Percentiles rank a stretch among this genome's conserved stretches.
phyloP scores from a whole-genome alignment of 37 sponge, comb jelly and placozoan species.

The Halisarca cf. caerulea region DNA sequence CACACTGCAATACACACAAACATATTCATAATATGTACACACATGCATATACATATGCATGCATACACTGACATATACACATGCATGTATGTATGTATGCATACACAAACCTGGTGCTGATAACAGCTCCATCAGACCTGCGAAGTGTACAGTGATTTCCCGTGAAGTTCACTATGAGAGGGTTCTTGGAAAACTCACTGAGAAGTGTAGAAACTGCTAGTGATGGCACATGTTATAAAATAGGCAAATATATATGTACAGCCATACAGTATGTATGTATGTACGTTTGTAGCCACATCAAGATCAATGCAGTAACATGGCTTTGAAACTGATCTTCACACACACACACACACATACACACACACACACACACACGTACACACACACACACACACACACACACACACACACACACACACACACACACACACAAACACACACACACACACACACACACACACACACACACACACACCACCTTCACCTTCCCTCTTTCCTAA shows the following conservation, averaged over 20 bases:
- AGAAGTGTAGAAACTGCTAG: not conserved
- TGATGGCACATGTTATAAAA: too few species aligned
- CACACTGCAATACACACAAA: too few species aligned
- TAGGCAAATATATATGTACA: too few species aligned
- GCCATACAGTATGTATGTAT: too few species aligned
- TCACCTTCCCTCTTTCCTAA: slow-evolving; percentile 73
- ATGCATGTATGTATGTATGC: not conserved
- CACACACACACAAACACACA: not conserved
- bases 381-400: not conserved
- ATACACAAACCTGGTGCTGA: slow-evolving; percentile 67
- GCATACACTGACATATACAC: not conserved
- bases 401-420: not conserved
- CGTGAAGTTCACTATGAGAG: slow-evolving; percentile 75
- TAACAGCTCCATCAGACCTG: slow-evolving; percentile 88
- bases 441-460: not conserved
- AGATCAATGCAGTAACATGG: too few species aligned
- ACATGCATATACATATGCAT: too few species aligned
- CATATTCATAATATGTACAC: too few species aligned
- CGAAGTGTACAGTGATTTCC: slow-evolving; percentile 81
- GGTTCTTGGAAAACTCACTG: slow-evolving; percentile 87
- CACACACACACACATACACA: too few species aligned
- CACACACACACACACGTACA: too few species aligned
- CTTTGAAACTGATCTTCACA: too few species aligned
- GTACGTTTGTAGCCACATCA: too few species aligned
- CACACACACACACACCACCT: not conserved